phyloP scores from a whole-genome alignment of 2,888 invertebrate genomes.

The Apodemia mormo region DNA sequence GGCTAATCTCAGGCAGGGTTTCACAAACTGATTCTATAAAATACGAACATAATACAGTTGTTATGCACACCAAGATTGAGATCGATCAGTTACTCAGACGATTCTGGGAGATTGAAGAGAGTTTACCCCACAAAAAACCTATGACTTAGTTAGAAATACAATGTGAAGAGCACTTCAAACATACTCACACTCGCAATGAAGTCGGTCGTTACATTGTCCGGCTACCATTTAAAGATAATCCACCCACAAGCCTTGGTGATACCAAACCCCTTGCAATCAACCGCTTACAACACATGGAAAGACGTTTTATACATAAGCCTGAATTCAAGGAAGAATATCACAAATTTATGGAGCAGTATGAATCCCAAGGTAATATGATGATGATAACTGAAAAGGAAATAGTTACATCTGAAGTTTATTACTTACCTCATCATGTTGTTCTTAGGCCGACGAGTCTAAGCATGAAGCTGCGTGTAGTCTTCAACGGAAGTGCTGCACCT shows the following conservation, averaged over 20 bases:
- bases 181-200: conserved; percentile 27
- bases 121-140: conserved; percentile 26
- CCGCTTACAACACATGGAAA: conserved; percentile 31
- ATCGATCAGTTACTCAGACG: conserved; percentile 33
- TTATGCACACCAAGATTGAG: conserved; percentile 32
- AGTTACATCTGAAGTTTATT: conserved; percentile 25
- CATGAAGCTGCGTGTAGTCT: conserved; percentile 38
- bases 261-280: conserved; percentile 29
- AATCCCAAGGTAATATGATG: conserved; percentile 34
- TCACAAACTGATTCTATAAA: conserved; percentile 27
- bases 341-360: conserved; percentile 36
- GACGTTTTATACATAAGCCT: conserved; percentile 31
- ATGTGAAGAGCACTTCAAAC: conserved; percentile 36
- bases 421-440: conserved; percentile 39
- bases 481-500: conserved; percentile 36
- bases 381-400: conserved; percentile 34
- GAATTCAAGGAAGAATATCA: conserved; percentile 34
- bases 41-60: conserved; percentile 30
- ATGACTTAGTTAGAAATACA: conserved; percentile 31
- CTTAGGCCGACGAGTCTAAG: conserved; percentile 29
- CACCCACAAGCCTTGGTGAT: conserved; percentile 32
- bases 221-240: conserved; percentile 34
- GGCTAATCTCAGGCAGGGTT: conserved; percentile 36
- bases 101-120: conserved; percentile 40
- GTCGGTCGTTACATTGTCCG: conserved; percentile 35